Percentiles rank a stretch among this genome's conserved stretches.
These are phyloP conservation scores for Coelinius sp. DNA, from an alignment of 2,888 invertebrate species.

Conservation along the genomic window DNA sequence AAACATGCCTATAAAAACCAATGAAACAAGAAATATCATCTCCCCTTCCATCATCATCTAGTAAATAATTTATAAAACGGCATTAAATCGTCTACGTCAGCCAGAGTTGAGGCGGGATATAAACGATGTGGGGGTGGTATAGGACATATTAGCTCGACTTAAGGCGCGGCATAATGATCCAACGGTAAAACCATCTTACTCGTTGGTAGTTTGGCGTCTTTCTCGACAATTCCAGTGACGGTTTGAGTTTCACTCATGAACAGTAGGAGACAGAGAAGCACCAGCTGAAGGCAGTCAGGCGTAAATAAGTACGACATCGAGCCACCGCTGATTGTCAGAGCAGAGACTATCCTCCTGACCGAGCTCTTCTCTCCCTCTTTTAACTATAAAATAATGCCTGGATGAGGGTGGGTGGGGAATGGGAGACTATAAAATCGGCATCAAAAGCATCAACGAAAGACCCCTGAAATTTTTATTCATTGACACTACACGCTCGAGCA, in stretches of 20 bases:
- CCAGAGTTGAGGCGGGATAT: conserved; percentile 44
- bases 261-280: conserved; percentile 36
- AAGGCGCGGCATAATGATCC: conserved; percentile 69
- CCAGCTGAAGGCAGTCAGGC: conserved; percentile 58
- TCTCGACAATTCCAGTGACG: conserved; percentile 10
- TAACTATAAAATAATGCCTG: conserved; percentile 60
- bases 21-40: not conserved
- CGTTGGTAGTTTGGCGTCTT: conserved; percentile 39
- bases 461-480: conserved; percentile 69
- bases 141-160: conserved; percentile 70
- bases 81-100: conserved; percentile 67
- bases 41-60: not conserved
- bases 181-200: conserved; percentile 62
- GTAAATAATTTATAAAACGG: conserved; percentile 68
- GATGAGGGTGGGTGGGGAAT: conserved; percentile 34
- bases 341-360: conserved; percentile 32
- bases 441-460: conserved; percentile 58
- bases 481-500: conserved; percentile 66
- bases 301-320: conserved; percentile 67
- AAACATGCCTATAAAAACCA: conserved; percentile 8
- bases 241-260: conserved; percentile 3
- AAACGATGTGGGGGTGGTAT: conserved; percentile 43
- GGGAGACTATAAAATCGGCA: conserved; percentile 65
- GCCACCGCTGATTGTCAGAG: conserved; percentile 63
- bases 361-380: conserved; percentile 37